Conservation (phyloP, 2,113 vertebrate species). For the Motacilla tschutschensis region DNA sequence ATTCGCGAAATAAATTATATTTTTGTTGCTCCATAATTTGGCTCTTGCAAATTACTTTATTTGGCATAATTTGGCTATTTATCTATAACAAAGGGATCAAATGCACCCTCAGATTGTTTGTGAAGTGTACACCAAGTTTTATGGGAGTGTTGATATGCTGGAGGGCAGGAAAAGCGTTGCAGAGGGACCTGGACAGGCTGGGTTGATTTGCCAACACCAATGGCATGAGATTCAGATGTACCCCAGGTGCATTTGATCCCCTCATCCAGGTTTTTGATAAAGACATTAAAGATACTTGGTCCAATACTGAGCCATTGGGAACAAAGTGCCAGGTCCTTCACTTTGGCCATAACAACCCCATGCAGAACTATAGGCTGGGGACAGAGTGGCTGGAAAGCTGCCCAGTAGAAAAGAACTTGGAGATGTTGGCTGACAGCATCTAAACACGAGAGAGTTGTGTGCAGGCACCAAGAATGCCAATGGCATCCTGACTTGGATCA, state of each 20-base stretch:
- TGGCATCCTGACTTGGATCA: neutral
- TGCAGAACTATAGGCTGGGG: neutral
- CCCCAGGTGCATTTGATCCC: neutral
- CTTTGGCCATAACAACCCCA: neutral
- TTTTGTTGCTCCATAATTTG: too few relatives aligned
- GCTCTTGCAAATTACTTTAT: too few relatives aligned
- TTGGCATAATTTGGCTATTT: too few relatives aligned
- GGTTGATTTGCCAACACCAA: too few relatives aligned
- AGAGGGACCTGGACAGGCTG: neutral
- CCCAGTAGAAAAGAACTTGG: neutral
- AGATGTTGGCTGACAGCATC: neutral
- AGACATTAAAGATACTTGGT: neutral
- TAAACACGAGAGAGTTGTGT: neutral
- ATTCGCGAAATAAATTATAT: too few relatives aligned
- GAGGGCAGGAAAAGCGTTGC: neutral
- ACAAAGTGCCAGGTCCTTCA: fast-evolving
- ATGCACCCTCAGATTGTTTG: neutral
- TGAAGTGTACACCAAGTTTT: too few relatives aligned
- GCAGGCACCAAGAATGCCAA: neutral
- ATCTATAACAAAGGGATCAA: neutral
- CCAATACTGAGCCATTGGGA: neutral
- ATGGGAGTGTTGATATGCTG: neutral
- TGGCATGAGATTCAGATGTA: fast-evolving
- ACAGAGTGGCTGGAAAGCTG: neutral
- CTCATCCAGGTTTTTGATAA: neutral